Conservation (phyloP, 2,113 vertebrate species). For the zebrafish (Danio rerio) region DNA sequence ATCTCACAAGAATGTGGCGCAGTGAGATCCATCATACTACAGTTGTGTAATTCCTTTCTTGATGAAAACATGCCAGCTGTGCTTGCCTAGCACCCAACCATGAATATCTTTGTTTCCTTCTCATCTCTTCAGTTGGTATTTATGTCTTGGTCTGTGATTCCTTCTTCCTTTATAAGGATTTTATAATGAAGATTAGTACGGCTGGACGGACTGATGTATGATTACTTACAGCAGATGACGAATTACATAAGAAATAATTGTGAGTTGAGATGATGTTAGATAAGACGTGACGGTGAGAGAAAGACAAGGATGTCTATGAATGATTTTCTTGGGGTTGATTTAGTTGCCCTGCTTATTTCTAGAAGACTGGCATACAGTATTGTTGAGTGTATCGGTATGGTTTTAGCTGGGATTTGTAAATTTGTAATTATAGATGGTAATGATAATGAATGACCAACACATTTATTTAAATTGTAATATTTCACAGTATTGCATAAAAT, state of each 20-base stretch:
- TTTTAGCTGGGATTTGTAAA: not conserved
- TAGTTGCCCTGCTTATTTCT: not conserved
- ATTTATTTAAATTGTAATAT: too few relatives aligned
- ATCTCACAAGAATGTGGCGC: conserved; percentile 12
- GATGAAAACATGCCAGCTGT: conserved; percentile 25
- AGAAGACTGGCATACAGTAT: too few relatives aligned
- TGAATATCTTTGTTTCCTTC: conserved; percentile 13
- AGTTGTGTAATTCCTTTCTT: conserved; percentile 21
- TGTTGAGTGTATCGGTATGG: not conserved
- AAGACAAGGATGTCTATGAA: not conserved
- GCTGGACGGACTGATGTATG: conserved; percentile 35
- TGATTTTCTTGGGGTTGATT: not conserved
- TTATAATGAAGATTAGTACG: conserved; percentile 36
- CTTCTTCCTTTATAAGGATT: conserved; percentile 4
- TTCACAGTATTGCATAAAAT: too few relatives aligned
- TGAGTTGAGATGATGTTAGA: conserved; percentile 25
- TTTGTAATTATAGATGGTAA: not conserved
- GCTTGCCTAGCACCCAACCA: not conserved
- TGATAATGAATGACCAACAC: not conserved
- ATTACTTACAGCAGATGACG: conserved; percentile 32
- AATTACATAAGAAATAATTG: conserved; percentile 43
- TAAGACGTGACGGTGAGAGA: not conserved
- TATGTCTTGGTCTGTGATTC: not conserved
- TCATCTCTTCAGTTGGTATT: not conserved
- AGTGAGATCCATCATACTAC: conserved; percentile 25